Conservation (phyloP, 2,797 vertebrate genomes). For the Lepilemur ruficaudatus region DNA sequence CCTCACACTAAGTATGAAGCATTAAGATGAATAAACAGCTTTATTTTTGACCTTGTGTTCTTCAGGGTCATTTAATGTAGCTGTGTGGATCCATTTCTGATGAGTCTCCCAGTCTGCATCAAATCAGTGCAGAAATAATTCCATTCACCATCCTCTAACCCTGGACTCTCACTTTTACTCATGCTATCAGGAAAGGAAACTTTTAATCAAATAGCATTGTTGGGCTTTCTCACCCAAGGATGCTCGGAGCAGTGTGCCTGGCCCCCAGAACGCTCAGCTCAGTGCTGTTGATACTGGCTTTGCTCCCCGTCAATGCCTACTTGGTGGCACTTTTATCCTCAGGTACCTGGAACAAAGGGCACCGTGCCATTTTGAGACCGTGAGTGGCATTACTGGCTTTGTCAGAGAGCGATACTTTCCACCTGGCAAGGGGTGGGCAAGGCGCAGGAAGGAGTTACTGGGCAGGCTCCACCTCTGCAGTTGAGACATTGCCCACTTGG, state of each 20-base stretch:
- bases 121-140: neutral
- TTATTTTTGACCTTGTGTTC: neutral
- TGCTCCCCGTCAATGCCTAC: neutral
- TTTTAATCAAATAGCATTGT: neutral
- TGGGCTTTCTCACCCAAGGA: too few relatives aligned
- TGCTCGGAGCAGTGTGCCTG: neutral
- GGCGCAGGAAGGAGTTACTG: neutral
- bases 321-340: neutral
- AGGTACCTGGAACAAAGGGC: neutral
- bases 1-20: neutral
- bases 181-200: neutral
- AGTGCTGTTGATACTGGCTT: neutral
- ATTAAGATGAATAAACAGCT: neutral
- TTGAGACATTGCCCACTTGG: rapidly evolving
- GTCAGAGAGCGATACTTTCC: neutral
- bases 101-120: too few relatives aligned
- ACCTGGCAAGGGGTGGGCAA: neutral
- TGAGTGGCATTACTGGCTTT: neutral
- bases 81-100: neutral
- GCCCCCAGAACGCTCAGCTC: rapidly evolving
- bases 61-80: neutral
- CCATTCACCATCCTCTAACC: neutral
- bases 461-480: neutral
- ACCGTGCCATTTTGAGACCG: neutral
- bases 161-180: neutral